These are phyloP conservation scores for Agrochola lota DNA, from an alignment of 2,888 invertebrate genomes.

Conservation along the genomic window DNA sequence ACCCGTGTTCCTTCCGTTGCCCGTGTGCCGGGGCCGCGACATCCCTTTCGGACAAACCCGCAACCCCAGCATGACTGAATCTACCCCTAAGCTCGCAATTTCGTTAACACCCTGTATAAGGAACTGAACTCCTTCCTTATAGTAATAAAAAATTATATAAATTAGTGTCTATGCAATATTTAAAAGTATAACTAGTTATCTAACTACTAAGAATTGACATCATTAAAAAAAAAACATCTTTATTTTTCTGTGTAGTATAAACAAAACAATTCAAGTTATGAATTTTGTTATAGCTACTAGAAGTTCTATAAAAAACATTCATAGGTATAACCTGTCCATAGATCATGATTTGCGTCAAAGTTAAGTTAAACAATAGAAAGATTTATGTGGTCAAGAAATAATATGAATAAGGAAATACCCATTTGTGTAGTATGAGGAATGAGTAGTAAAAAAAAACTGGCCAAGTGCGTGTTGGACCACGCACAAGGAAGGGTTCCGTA, in stretches of 20 bases:
- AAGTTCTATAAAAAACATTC: neutral
- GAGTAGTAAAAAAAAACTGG: neutral
- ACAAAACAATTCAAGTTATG: neutral
- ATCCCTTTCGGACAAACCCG: too few species aligned
- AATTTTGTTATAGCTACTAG: neutral
- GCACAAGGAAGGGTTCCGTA: too few species aligned
- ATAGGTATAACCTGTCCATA: neutral
- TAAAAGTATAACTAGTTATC: neutral
- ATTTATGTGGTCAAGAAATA: conserved; percentile 10
- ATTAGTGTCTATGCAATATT: neutral
- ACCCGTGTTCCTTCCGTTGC: too few species aligned
- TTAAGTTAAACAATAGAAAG: neutral
- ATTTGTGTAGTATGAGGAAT: neutral
- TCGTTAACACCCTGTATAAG: too few species aligned
- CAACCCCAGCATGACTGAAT: too few species aligned
- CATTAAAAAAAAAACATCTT: neutral
- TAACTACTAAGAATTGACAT: too few species aligned
- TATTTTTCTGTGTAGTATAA: neutral
- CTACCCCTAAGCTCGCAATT: too few species aligned
- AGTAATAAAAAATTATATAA: too few species aligned
- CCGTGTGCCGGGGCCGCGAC: too few species aligned
- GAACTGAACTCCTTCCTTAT: too few species aligned
- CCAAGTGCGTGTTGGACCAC: too few species aligned
- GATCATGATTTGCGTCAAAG: neutral
- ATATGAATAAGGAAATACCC: neutral